Evolutionary conservation across 2,888 invertebrate genomes (phyloP).

Genomic region (Tetanocera ferruginea): DNA sequence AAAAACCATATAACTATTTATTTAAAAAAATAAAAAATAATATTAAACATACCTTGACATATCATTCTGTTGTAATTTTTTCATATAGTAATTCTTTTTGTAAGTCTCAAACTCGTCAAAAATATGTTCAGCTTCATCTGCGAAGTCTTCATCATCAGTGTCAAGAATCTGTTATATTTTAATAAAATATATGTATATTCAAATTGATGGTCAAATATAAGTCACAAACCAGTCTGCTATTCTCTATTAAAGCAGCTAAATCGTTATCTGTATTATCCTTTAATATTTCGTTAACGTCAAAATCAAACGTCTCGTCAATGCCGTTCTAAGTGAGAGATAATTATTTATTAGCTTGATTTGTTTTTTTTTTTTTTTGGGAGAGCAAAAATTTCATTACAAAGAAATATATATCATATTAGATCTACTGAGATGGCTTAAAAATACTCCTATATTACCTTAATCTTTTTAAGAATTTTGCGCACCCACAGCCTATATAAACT

Average conservation of each 20-base stretch:
- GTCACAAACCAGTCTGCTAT: conserved; percentile 58
- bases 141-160: conserved; percentile 62
- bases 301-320: conserved; percentile 63
- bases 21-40: background rate
- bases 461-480: too few species aligned
- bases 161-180: conserved; percentile 50
- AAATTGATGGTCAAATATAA: background rate
- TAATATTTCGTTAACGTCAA: conserved; percentile 58
- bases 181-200: background rate
- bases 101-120: conserved; percentile 84
- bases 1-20: conserved; percentile 52
- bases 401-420: too few species aligned
- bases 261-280: conserved; percentile 56
- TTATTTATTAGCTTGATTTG: background rate
- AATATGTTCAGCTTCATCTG: conserved; percentile 72
- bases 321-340: conserved; percentile 50
- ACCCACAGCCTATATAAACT: too few species aligned
- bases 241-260: conserved; percentile 61
- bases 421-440: too few species aligned
- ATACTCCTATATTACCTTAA: too few species aligned
- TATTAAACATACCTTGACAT: conserved; percentile 79
- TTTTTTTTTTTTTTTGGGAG: too few species aligned
- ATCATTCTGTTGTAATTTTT: conserved; percentile 85
- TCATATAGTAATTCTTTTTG: conserved; percentile 92
- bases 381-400: too few species aligned